Evolutionary conservation across 2,113 vertebrate species (phyloP), one percentile per base, ranked within the genome.

Genomic region (Phyllostomus hastatus): DNA sequence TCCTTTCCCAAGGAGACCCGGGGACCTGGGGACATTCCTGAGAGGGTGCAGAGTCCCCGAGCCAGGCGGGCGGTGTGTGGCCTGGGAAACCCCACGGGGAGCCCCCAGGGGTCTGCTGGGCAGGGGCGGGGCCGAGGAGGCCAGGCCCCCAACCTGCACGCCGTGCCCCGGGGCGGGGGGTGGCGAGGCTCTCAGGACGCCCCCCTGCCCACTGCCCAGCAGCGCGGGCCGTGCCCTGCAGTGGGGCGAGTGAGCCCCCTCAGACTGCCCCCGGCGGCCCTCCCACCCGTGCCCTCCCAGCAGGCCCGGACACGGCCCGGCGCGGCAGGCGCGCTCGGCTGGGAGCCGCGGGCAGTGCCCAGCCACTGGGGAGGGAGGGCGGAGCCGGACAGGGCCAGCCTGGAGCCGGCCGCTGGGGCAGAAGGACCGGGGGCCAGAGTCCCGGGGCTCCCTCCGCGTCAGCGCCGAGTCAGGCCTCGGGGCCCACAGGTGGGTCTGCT

Each of bases 251-350:
- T 0, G 9, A 8, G 12, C 10, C 61, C 38, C 26, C 67, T 17
- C 64, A 28, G 69, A 35, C 31, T 9, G 24, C 33, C 72, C 61
- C 35, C 26, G 59, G 48, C 1, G 2, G 43, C 41, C 57, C 24
- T 54, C 46, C 54, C 1, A 4, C 20, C 15, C 26, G 33, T 28
- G 54, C 31, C 20, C 26, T 61, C 59, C 15, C 4, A 2, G 70
- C 3, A 26, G 15, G 33, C 17, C 54, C 3, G 0, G 54, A 24
- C 46, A 8, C 17, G 4, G 0, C 38, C 38, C 17, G 73, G 38
- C 0, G 6, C 7, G 14, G 73, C 35, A 1, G 0, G 64, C 41
- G 48, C 7, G 4, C 9, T 0, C 0, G 1, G 28, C 81, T 10
- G 0, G 1, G 43, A 38, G 35, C 7, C 3, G 3, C 1, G 0